Evolutionary conservation across 2,888 invertebrate genomes (phyloP).

Genomic region (Gerris lacustris): DNA sequence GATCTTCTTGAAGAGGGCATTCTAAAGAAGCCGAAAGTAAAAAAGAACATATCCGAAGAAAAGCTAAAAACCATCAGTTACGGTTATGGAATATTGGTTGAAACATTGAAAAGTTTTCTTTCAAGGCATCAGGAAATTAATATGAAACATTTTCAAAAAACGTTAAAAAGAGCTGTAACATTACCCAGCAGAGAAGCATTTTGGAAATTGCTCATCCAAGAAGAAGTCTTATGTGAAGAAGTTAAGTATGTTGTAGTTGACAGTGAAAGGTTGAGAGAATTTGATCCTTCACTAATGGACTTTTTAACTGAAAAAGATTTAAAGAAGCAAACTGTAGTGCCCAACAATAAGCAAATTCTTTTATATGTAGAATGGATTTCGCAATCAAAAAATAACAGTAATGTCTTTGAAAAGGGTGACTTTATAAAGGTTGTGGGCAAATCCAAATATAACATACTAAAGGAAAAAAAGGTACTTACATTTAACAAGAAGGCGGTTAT

Average conservation of each 20-base stretch:
- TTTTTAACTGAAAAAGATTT: too few relatives aligned
- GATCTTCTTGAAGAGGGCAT: neutral
- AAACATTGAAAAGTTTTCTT: neutral
- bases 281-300: slow-evolving; percentile 19
- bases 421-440: neutral
- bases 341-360: neutral
- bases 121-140: neutral
- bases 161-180: too few relatives aligned
- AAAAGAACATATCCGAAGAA: neutral
- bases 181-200: too few relatives aligned
- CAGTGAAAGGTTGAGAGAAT: slow-evolving; percentile 9
- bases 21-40: neutral
- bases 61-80: neutral
- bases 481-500: slow-evolving; percentile 7
- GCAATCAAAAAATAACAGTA: too few relatives aligned
- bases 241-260: slow-evolving; percentile 23
- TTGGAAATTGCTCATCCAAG: slow-evolving; percentile 11
- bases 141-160: neutral
- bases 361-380: neutral
- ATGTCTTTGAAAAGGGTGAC: neutral
- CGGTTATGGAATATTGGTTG: neutral
- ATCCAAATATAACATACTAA: neutral
- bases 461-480: neutral
- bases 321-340: slow-evolving; percentile 18
- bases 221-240: slow-evolving; percentile 22